Conservation (phyloP, 2,113 vertebrate species). For the Chinchilla lanigera region DNA sequence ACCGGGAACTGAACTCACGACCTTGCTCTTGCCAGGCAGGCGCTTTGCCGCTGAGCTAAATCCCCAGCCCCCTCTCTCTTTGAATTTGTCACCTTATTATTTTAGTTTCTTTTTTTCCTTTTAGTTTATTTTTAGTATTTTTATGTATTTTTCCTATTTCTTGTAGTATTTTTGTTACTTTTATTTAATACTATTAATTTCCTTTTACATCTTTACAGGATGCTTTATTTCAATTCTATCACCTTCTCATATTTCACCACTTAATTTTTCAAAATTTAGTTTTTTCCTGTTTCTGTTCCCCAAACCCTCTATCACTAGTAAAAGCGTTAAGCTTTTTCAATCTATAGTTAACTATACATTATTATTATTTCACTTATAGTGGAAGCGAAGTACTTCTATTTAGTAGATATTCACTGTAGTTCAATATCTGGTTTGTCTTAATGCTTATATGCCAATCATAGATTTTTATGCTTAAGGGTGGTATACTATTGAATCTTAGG, state of each 20-base stretch:
- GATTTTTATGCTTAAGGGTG: no score
- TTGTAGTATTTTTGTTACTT: not conserved
- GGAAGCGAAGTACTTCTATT: not conserved
- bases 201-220: not conserved
- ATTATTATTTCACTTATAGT: not conserved
- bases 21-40: no score
- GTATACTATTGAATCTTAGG: no score
- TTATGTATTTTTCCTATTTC: not conserved
- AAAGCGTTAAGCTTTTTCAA: not conserved
- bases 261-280: not conserved
- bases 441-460: not conserved
- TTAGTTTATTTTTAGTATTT: not conserved
- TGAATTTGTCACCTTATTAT: not conserved
- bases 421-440: not conserved
- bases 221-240: not conserved
- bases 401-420: not conserved
- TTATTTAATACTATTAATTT: not conserved
- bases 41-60: no score
- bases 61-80: no score
- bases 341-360: not conserved
- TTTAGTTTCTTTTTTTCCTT: not conserved
- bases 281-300: not conserved
- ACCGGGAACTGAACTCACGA: no score
- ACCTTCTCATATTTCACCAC: not conserved
- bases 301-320: not conserved